Base-by-base conservation (phyloP, 2,113 vertebrate genomes). In the Zosterops borbonicus region DNA sequence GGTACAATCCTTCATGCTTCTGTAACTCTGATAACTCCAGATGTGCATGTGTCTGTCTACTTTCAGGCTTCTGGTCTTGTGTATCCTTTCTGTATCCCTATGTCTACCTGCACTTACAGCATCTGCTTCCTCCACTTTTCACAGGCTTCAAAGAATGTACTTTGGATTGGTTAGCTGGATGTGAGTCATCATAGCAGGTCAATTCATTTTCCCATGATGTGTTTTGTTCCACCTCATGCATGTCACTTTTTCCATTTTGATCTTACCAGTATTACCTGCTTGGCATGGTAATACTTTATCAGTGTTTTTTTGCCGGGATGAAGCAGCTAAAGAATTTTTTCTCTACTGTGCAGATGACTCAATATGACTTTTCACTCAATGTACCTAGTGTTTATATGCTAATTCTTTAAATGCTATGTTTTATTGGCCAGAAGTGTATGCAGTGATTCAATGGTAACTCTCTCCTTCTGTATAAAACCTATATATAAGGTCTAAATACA, bases 241-340 rank as follows among this genome's bases (percentile, higher is more conserved):
- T 42, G 24, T 44, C 42, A 35, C 60, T 86, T 89, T 73, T 90
- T 87, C 90, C 76, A 18, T n/a, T 90, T 95, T 5, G 3, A 52
- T 68, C 46, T 71, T 74, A 69, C 89, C 63, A 33, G 84, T 89
- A 85, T 75, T 90, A 92, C 78, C 82, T 91, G 87, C 75, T 93
- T 82, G 44, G 49, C 75, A 37, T 23, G 13, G 67, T 49, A 88
- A 28, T 73, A 22, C 11, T 78, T 79, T 82, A 78, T 94, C 76
- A 58, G 80, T 87, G 56, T 70, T 44, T 84, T n/a, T 83, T 91
- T 85, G 67, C 68, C 79, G 55, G 44, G 41, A 65, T 55, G 83
- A 88, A 65, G 52, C 35, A 37, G 73, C 46, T 86, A 28, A 93
- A 95, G 59, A 52, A 46, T 37, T 87, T 82, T 90, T 79, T 46